Base-by-base conservation (phyloP, 1,140 invertebrate genomes). In the Nasonia vitripennis region DNA sequence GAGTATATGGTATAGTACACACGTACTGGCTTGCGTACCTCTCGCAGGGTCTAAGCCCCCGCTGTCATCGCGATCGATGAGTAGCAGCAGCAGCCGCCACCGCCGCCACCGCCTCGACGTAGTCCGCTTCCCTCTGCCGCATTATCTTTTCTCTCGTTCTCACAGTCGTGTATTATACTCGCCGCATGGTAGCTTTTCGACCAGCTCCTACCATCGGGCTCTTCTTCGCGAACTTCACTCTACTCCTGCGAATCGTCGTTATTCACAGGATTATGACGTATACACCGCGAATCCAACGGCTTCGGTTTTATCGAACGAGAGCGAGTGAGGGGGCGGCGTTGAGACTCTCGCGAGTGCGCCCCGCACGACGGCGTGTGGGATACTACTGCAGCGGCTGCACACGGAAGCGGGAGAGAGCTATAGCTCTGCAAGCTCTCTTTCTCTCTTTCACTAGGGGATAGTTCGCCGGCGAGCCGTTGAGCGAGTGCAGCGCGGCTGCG, bases 61-160 rank as follows among this genome's bases (percentile, higher is more conserved):
- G 68, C 12, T 71, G 79, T 81, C 79, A 81, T 81, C 68, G 79
- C 41, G 48, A 81, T 81, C 79, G 79, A 71, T 81, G 48, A n/a
- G 67, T 51, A 48, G 27, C 41, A 20, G 78, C 2, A n/a, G 68
- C 68, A 10, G 68, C 68, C 68, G 27, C 68, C 68, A 12, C 9
- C 1, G 68, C 11, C 11, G 23, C 68, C 23, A 17, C 23, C 68
- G 23, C 68, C 6, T 20, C 68, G 17, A 12, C 68, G 27, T 4
- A 17, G 23, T 34, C 68, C 68, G 68, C 48, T 3, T 48, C 20
- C 1, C 31, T 20, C 23, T 71, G 67, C 34, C 37, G 62, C 78
- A 80, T 80, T 80, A 45, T 81, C 37, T 70, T 48, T 23, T 11
- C 34, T 48, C 41, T 11, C 34, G n/a, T 6, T 27, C 27, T 27